Evolutionary conservation across 23 tunicate species (phyloP), one percentile per base, ranked within the genome.

Genomic region (Diplosoma virens): DNA sequence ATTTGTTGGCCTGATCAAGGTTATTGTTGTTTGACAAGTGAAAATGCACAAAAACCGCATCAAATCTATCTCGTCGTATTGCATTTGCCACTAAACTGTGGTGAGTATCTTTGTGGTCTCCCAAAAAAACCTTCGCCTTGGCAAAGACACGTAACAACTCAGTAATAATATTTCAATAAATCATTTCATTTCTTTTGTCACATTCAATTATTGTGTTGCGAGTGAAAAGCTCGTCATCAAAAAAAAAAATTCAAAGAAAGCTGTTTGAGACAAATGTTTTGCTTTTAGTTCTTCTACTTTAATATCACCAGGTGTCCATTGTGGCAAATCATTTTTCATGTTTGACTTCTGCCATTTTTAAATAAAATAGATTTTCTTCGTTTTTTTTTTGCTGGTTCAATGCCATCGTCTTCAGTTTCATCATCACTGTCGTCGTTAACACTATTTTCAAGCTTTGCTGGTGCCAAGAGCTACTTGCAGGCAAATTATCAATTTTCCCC

Each of bases 111-210:
- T 14, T 26, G 70, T 36, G 35, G 14, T 63, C 20, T 63, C 70
- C 70, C 35, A 28, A n/a, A 63, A 63, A 63, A 63, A 36, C 29
- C 70, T 63, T 4, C 70, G 35, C 20, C 70, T 63, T 30, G 70
- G 7, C 20, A 36, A 11, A 63, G 35, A 63, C 9, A 25, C 35
- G 29, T 63, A 26, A 6, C 70, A 34, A 63, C 20, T 6, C 29
- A 63, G 20, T 6, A 63, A 26, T 20, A 63, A 30, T 63, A 63
- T 63, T 27, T 36, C 70, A 63, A 63, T 63, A 28, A 63, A 63
- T 5, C 70, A 26, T 63, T 63, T 63, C 29, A 63, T 28, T 14
- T 63, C 16, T 30, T 63, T 63, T 7, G 9, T n/a, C 35, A 63
- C 70, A 28, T 4, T 63, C 70, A 63, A 63, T n/a, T n/a, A n/a